Conservation (phyloP, 2,797 vertebrate genomes). For the Danio jaintianensis region DNA sequence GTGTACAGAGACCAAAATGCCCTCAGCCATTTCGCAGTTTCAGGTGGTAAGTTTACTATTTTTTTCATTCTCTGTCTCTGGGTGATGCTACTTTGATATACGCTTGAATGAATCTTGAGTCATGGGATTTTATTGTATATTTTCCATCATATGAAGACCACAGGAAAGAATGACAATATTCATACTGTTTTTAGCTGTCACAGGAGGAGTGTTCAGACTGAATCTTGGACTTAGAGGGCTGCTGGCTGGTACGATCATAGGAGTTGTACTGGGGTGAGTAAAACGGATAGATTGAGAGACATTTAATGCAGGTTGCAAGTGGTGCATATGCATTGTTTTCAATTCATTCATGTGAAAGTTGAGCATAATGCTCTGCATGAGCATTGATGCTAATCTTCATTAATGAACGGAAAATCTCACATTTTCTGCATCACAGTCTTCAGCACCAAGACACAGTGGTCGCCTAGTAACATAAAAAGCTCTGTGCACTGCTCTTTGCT, state of each 20-base stretch:
- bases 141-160: background rate
- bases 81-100: background rate
- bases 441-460: too few relatives aligned
- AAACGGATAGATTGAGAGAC: background rate
- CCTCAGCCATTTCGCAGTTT: conserved; percentile 83
- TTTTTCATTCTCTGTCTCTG: background rate
- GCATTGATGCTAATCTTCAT: too few relatives aligned
- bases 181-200: conserved; percentile 77
- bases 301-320: background rate
- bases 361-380: too few relatives aligned
- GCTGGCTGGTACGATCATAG: conserved; percentile 84
- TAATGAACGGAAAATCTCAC: too few relatives aligned
- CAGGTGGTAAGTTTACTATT: conserved; percentile 85
- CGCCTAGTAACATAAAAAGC: too few relatives aligned
- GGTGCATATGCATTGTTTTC: too few relatives aligned
- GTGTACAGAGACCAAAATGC: conserved; percentile 84
- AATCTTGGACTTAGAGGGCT: conserved; percentile 87
- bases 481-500: too few relatives aligned
- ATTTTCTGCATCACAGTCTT: too few relatives aligned
- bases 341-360: too few relatives aligned
- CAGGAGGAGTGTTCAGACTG: conserved; percentile 89
- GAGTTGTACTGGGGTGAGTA: conserved; percentile 86
- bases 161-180: background rate
- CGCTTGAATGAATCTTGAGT: background rate
- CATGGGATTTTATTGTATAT: background rate